These are phyloP conservation scores for Pantherophis vulpinus DNA, from an alignment of 2,797 vertebrate species.

Conservation along the genomic window DNA sequence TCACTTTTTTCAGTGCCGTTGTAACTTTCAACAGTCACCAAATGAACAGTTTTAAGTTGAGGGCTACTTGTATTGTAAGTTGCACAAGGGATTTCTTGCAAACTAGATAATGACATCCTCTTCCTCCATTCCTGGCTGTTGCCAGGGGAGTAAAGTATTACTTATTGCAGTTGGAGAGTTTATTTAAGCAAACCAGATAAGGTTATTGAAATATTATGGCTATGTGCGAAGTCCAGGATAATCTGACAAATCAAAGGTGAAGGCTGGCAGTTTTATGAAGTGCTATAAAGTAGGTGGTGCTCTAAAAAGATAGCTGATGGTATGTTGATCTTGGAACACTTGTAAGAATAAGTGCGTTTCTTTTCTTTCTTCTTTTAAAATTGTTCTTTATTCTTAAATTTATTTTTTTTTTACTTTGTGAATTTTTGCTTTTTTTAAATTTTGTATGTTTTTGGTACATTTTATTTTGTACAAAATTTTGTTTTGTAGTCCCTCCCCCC, in stretches of 20 bases:
- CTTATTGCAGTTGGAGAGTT: conserved; percentile 14
- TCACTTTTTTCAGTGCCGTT: not conserved
- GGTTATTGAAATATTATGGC: conserved; percentile 45
- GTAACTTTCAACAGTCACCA: too few species aligned
- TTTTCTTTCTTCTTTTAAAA: not conserved
- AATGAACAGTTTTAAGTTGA: not conserved
- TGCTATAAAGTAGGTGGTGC: not conserved
- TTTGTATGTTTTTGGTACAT: not conserved
- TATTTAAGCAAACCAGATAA: conserved; percentile 31
- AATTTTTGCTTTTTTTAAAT: not conserved
- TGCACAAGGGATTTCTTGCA: not conserved
- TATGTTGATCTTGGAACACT: not conserved
- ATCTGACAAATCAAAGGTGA: conserved; percentile 46
- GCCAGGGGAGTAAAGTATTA: not conserved
- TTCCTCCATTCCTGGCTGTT: not conserved
- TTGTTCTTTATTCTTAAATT: not conserved
- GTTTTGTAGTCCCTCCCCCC: not conserved
- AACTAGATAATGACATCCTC: not conserved
- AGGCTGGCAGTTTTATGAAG: conserved; percentile 15
- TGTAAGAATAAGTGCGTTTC: not conserved
- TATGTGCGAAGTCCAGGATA: not conserved
- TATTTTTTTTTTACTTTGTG: not conserved
- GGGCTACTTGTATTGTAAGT: not conserved
- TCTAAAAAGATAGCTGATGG: not conserved
- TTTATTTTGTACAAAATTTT: not conserved